A percentile compares a stretch with the other conserved stretches of the same genome.
Evolutionary conservation across 30 jellyfish, hydroid and myxozoan genomes (phyloP).

Genomic region (Pseudorhiza aurosa): DNA sequence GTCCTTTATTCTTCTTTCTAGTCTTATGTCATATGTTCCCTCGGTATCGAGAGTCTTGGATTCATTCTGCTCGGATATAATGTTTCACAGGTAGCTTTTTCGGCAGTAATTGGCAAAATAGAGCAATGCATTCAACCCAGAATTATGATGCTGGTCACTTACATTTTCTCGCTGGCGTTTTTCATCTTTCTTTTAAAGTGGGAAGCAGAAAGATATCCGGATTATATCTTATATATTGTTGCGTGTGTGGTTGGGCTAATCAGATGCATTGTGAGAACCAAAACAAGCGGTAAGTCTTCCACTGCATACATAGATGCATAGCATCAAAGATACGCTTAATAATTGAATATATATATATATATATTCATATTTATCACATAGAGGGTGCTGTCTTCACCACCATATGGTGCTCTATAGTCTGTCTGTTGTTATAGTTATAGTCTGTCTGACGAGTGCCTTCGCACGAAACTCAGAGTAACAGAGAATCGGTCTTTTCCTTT

Average conservation of each 20-base stretch:
- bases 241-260: conserved; percentile 18
- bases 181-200: conserved; percentile 18
- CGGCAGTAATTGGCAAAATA: conserved; percentile 22
- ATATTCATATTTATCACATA: too few species aligned
- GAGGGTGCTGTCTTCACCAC: too few species aligned
- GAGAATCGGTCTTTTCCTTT: too few species aligned
- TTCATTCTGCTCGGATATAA: conserved; percentile 18
- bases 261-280: conserved; percentile 21
- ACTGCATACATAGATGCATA: too few species aligned
- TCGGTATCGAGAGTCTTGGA: conserved; percentile 53
- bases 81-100: neutral
- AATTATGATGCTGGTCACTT: neutral
- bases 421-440: too few species aligned
- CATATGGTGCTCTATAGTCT: too few species aligned
- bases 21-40: conserved; percentile 56
- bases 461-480: too few species aligned
- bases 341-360: too few species aligned
- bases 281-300: conserved; percentile 26
- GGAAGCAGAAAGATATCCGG: conserved; percentile 20
- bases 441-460: too few species aligned
- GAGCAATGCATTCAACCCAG: conserved; percentile 42
- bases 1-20: neutral
- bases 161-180: conserved; percentile 4
- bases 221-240: conserved; percentile 4
- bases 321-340: too few species aligned